Evolutionary conservation across 2,888 invertebrate species (phyloP).

Genomic region (Tenodera sinensis): DNA sequence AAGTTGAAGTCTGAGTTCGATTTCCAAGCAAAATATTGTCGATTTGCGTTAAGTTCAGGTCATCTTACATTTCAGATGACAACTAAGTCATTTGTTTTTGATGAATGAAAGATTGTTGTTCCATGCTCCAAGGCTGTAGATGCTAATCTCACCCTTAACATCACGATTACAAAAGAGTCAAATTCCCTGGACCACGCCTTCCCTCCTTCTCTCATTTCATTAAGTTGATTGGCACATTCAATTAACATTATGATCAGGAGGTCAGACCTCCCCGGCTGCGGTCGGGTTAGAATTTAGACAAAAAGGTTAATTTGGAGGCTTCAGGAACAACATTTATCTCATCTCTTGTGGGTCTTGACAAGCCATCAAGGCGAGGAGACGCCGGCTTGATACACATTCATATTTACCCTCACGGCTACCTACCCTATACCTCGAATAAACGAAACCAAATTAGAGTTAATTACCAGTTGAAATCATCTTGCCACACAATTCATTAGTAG

Average conservation of each 20-base stretch:
- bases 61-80: constrained; percentile 11
- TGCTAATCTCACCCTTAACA: constrained; percentile 4
- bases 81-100: constrained; percentile 23
- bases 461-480: constrained; percentile 14
- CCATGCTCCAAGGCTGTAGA: not conserved
- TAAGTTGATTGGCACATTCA: constrained; percentile 78
- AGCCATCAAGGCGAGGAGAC: constrained; percentile 7
- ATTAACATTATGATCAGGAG: constrained; percentile 51
- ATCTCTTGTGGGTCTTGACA: not conserved
- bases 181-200: constrained; percentile 12
- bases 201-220: constrained; percentile 48
- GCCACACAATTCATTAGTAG: not conserved
- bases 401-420: not conserved
- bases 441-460: constrained; percentile 7
- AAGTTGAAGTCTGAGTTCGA: not conserved
- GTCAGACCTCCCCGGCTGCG: constrained; percentile 26
- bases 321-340: constrained; percentile 29
- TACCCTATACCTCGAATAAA: not conserved
- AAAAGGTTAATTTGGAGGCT: constrained; percentile 32
- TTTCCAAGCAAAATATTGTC: not conserved
- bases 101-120: constrained; percentile 15
- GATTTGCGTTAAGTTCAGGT: constrained; percentile 23
- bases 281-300: constrained; percentile 29
- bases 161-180: not conserved
- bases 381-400: not conserved